These are phyloP conservation scores for Cremastinae sp. DNA, from an alignment of 2,888 invertebrate species.

Conservation along the genomic window DNA sequence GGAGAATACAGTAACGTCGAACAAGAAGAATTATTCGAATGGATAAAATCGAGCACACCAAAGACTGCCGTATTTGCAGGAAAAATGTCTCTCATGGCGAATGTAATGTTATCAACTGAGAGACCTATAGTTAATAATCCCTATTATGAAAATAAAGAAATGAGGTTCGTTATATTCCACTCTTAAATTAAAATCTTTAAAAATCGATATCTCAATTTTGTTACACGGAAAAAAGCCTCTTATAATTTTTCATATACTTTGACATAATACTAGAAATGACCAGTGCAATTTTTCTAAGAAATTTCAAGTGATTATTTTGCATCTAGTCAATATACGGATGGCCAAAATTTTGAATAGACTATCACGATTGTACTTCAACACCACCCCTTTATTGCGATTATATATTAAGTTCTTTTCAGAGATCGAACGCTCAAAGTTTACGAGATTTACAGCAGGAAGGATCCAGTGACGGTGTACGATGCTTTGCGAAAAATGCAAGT, in stretches of 20 bases:
- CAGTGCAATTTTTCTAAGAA: too few relatives aligned
- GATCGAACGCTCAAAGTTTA: conserved; percentile 90
- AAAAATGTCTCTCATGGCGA: conserved; percentile 92
- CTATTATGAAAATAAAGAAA: conserved; percentile 90
- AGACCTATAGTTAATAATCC: conserved; percentile 93
- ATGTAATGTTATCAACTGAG: conserved; percentile 88
- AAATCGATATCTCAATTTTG: too few relatives aligned
- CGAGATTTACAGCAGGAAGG: conserved; percentile 89
- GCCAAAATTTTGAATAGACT: not conserved
- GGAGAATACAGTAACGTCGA: conserved; percentile 88
- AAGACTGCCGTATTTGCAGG: conserved; percentile 90
- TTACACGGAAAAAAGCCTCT: too few relatives aligned
- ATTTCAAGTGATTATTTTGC: too few relatives aligned
- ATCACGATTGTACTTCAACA: too few relatives aligned
- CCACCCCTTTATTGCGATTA: not conserved
- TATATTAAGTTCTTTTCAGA: conserved; percentile 80
- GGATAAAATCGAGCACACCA: conserved; percentile 86
- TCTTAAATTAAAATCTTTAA: too few relatives aligned
- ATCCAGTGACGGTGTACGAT: conserved; percentile 86
- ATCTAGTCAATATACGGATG: too few relatives aligned
- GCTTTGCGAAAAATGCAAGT: conserved; percentile 86
- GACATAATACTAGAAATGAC: too few relatives aligned
- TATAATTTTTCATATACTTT: too few relatives aligned
- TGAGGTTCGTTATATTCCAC: conserved; percentile 83
- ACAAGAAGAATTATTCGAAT: conserved; percentile 89